Evolutionary conservation across 2,888 invertebrate genomes (phyloP).

Genomic region (Acronicta leporina): DNA sequence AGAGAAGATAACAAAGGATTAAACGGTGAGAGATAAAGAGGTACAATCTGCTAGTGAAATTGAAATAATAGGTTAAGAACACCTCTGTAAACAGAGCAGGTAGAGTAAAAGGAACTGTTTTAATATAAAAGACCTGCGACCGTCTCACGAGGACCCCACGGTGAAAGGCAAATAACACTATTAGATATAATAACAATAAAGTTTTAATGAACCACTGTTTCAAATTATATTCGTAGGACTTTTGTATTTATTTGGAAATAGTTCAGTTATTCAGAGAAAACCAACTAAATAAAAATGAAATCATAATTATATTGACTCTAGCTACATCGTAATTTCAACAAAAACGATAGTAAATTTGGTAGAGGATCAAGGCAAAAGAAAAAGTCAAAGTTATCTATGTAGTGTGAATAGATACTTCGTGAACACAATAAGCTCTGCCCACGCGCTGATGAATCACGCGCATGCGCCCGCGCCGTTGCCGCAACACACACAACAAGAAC

Average conservation of each 20-base stretch:
- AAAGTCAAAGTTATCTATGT: slow-evolving; percentile 74
- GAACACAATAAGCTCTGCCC: slow-evolving; percentile 85
- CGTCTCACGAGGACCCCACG: slow-evolving; percentile 55
- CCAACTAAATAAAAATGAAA: slow-evolving; percentile 61
- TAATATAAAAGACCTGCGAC: slow-evolving; percentile 61
- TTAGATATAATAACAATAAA: slow-evolving; percentile 74
- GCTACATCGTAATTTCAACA: slow-evolving; percentile 50
- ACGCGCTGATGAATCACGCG: slow-evolving; percentile 86
- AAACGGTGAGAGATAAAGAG: slow-evolving; percentile 60
- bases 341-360: slow-evolving; percentile 61
- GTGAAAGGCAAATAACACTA: slow-evolving; percentile 77
- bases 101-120: slow-evolving; percentile 67
- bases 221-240: slow-evolving; percentile 66
- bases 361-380: slow-evolving; percentile 74
- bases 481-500: slow-evolving; percentile 74
- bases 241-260: slow-evolving; percentile 66
- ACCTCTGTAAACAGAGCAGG: slow-evolving; percentile 74
- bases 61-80: slow-evolving; percentile 65
- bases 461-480: slow-evolving; percentile 72
- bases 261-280: slow-evolving; percentile 49
- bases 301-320: slow-evolving; percentile 39
- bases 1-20: slow-evolving; percentile 56
- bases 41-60: slow-evolving; percentile 56
- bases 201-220: slow-evolving; percentile 79
- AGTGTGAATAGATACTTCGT: slow-evolving; percentile 75